Base-by-base conservation (phyloP, 2,113 vertebrate genomes). In the Micronycteris hirsuta region DNA sequence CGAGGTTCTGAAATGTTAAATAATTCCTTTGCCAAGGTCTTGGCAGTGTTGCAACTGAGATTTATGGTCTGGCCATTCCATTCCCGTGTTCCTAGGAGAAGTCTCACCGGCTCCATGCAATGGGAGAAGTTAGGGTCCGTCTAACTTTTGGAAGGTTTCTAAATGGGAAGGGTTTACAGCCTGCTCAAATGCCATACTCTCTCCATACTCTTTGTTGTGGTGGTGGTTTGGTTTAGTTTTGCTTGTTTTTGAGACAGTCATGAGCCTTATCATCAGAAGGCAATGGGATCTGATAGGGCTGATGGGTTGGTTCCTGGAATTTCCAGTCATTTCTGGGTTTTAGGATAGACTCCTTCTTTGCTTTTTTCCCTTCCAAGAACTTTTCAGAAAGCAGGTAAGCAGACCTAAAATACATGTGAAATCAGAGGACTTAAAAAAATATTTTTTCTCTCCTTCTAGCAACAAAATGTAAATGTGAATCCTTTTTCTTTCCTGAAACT, bases 401-500 rank as follows among this genome's bases (percentile, higher is more conserved):
- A 52, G 71, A 65, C 22, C 56, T 93, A 10, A 89, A 84, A 94
- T 78, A 90, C 17, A 41, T 4, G 38, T 88, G 54, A 93, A 95
- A 65, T 65, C n/a, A 70, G 28, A 96, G 26, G 43, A 56, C 49
- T 92, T 94, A 76, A 47, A 26, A 63, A 77, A 45, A 17, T 38
- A 43, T 88, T 38, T 80, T 47, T 26, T 83, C 33, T 78, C 36
- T 89, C 58, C 33, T 93, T 82, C 41, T 41, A 94, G 45, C 4
- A n/a, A 22, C 65, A 92, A 93, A 92, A 80, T 82, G 73, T 38
- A 96, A 89, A 91, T n/a, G 54, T 54, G 61, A 88, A 38, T 63
- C 11, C 19, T 70, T 80, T 90, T n/a, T 43, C 67, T 81, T 82
- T 83, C 41, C 47, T 96, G 54, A 81, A 56, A 67, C 54, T 45